phyloP scores from a whole-genome alignment of 2,797 vertebrate genomes.

The Merluccius polli region DNA sequence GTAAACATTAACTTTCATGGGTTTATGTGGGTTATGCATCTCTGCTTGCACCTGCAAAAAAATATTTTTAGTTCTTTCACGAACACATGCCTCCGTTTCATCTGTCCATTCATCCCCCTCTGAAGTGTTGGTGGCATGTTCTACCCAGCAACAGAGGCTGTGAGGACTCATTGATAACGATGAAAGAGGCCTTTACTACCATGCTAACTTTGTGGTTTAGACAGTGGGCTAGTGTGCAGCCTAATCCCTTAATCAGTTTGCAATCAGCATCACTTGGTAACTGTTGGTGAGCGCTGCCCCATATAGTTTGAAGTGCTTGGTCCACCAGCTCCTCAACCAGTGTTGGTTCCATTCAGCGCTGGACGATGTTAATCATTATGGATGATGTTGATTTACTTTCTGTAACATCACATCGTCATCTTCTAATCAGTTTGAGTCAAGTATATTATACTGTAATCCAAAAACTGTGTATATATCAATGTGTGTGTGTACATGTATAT shows the following conservation, averaged over 20 bases:
- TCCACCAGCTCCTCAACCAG: background rate
- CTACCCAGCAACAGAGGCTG: conserved; percentile 25
- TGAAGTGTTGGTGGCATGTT: conserved; percentile 1
- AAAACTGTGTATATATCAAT: too few relatives aligned
- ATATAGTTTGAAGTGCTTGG: conserved; percentile 10
- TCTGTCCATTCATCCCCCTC: conserved; percentile 3
- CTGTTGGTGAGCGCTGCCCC: conserved; percentile 20
- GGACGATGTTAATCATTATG: too few relatives aligned
- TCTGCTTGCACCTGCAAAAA: background rate
- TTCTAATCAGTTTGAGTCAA: background rate
- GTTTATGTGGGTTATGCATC: background rate
- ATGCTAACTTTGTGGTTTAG: conserved; percentile 36
- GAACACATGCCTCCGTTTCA: background rate
- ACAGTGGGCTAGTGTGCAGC: conserved; percentile 39
- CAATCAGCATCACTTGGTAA: conserved; percentile 47
- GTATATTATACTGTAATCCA: too few relatives aligned
- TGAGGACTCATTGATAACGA: conserved; percentile 42
- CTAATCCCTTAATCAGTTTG: conserved; percentile 51
- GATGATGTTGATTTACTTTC: background rate
- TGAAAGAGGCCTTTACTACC: conserved; percentile 38
- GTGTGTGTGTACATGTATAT: too few relatives aligned
- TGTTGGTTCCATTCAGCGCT: background rate
- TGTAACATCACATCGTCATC: background rate
- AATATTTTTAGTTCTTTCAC: background rate
- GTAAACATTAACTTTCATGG: background rate